Base-by-base conservation (phyloP, 1,140 invertebrate species). In the Drosophila pachea region DNA sequence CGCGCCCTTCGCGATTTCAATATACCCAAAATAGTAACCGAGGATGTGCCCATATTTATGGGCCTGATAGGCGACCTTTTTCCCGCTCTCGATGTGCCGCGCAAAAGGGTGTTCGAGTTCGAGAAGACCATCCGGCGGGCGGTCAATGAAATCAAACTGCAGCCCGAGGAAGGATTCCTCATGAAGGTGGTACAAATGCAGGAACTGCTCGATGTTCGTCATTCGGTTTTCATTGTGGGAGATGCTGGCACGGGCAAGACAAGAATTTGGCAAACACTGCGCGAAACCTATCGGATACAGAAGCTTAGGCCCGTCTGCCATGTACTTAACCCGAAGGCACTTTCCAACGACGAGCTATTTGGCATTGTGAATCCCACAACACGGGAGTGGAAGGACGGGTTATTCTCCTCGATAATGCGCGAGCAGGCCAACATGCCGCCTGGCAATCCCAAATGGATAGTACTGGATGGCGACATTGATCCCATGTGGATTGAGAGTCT, bases 401-500 rank as follows among this genome's bases (percentile, higher is more conserved):
- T 99, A 47, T 96, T 98, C 87, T 98, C 97, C 0, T 94, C 95
- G 0, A 93, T 98, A 29, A 98, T 99, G 95, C 91, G 97, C 76
- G 97, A 98, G 82, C 95, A 98, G 91, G 95, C 95, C 2, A 97
- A 98, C 89, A 92, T 96, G 92, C 76, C 82, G 9, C 72, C 76
- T 0, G 78, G 76, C 0, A 95, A 95, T 36, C 96, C 97, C 0
- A 98, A 98, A 88, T 99, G 97, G 97, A 97, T 99, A 76, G 94
- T 99, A 4, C 92, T 99, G 12, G 97, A 99, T 89, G 97, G 97
- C 35, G 97, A 99, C 88, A 98, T 98, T 81, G 97, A 98, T 92
- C 97, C 97, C 1, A 97, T 98, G 96, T 98, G 97, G 97, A 98
- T 98, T 78, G 97, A 98, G 90, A 97, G 96, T 2, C 91, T 98